Conservation (phyloP, 2,113 vertebrate genomes). For the Dinomys branickii region DNA sequence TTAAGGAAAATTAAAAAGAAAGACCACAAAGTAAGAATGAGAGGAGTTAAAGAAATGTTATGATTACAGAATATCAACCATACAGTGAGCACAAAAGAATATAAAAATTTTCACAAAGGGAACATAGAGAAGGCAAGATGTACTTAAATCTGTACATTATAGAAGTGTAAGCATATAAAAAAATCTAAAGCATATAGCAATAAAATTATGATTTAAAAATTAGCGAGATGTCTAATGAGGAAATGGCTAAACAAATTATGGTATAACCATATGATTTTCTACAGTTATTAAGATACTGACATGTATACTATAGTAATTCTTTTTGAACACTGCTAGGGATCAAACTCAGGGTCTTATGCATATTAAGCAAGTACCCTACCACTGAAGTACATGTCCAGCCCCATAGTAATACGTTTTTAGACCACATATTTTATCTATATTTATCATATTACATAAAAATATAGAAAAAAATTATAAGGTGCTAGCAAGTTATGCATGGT, state of each 20-base stretch:
- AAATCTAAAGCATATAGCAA: conserved; percentile 15
- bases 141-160: conserved; percentile 40
- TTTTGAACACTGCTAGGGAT: neutral
- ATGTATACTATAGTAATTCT: neutral
- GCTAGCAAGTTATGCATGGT: conserved; percentile 17
- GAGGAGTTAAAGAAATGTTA: conserved; percentile 7
- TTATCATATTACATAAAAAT: conserved; percentile 41
- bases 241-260: conserved; percentile 41
- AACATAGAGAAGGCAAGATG: conserved; percentile 36
- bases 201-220: conserved; percentile 42
- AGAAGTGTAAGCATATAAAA: conserved; percentile 44
- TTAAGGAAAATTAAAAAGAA: conserved; percentile 23
- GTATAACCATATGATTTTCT: neutral
- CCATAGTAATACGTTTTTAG: neutral
- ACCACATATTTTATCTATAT: conserved; percentile 22
- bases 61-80: neutral
- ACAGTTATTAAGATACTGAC: conserved; percentile 40
- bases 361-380: neutral
- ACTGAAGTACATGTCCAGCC: neutral
- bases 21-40: neutral
- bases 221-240: neutral
- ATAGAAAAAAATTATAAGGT: conserved; percentile 38
- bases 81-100: neutral
- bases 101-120: neutral
- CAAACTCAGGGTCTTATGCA: neutral